Percentiles rank a stretch among this genome's conserved stretches.
These are phyloP conservation scores for Neria commutata DNA, from an alignment of 2,888 invertebrate genomes.

Conservation along the genomic window DNA sequence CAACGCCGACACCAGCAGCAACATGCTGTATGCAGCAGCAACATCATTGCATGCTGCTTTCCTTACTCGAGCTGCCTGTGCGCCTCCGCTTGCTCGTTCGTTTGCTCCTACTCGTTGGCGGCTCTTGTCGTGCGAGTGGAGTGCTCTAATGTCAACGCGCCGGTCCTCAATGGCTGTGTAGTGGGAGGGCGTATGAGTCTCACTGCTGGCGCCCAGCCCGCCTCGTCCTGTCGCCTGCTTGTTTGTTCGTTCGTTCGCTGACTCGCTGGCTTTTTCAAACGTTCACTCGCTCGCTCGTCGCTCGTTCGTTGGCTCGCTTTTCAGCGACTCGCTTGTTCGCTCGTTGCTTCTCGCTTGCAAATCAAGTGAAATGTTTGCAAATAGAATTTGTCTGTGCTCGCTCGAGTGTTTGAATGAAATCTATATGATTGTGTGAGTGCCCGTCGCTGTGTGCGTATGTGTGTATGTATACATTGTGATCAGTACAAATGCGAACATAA, in stretches of 20 bases:
- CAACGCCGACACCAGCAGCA: slow-evolving; percentile 6
- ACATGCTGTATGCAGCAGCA: neutral
- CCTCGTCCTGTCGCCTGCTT: neutral
- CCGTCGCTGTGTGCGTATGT: slow-evolving; percentile 22
- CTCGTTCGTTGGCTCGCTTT: neutral
- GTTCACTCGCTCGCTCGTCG: neutral
- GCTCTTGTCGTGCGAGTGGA: no score
- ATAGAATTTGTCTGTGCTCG: slow-evolving; percentile 61
- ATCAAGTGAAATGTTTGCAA: slow-evolving; percentile 61
- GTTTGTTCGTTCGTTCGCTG: neutral
- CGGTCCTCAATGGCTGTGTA: no score
- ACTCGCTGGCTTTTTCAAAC: neutral
- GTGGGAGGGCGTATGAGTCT: neutral
- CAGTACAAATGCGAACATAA: slow-evolving; percentile 60
- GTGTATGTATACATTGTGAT: slow-evolving; percentile 55
- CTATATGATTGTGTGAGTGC: slow-evolving; percentile 36
- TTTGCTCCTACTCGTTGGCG: no score
- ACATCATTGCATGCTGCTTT: slow-evolving; percentile 9
- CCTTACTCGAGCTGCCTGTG: no score
- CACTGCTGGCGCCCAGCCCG: neutral
- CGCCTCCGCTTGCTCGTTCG: neutral
- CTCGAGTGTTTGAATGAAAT: slow-evolving; percentile 59
- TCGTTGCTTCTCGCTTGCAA: slow-evolving; percentile 53
- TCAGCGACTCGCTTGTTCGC: slow-evolving; percentile 11
- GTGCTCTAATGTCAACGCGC: neutral